These are phyloP conservation scores for Intellagama lesueurii DNA, from an alignment of 2,797 vertebrate genomes.

Conservation along the genomic window DNA sequence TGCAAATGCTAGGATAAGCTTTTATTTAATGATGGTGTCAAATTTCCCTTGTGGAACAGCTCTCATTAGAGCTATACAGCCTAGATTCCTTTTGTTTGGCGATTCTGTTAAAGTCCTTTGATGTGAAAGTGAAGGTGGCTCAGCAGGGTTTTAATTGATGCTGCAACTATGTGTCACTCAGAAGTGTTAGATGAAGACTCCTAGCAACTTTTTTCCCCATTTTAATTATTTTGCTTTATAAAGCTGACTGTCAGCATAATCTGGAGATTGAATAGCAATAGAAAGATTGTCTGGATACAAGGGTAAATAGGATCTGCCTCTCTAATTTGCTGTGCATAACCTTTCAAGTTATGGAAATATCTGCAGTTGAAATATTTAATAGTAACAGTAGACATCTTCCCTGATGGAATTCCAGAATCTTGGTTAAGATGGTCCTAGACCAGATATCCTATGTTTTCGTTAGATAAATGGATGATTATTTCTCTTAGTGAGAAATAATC, in stretches of 20 bases:
- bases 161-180: constrained; percentile 29
- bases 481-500: too few species aligned
- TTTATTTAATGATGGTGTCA: constrained; percentile 21
- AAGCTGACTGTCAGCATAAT: not conserved
- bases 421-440: not conserved
- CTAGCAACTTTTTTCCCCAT: not conserved
- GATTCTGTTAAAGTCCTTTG: constrained; percentile 53
- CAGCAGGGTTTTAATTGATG: constrained; percentile 60
- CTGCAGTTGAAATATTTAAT: not conserved
- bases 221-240: not conserved
- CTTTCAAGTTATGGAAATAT: not conserved
- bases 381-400: not conserved
- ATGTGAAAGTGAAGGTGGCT: constrained; percentile 41
- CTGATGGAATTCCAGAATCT: not conserved
- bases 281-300: not conserved
- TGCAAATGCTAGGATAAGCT: constrained; percentile 60
- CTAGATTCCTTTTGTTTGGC: constrained; percentile 50
- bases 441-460: not conserved
- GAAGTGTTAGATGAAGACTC: not conserved
- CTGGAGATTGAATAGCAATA: not conserved
- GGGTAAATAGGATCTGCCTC: not conserved
- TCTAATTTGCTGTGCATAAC: not conserved
- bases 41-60: constrained; percentile 49
- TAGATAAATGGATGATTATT: not conserved
- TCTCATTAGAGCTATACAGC: constrained; percentile 51